Percentiles rank a stretch among this genome's conserved stretches.
Evolutionary conservation across 2,113 vertebrate species (phyloP).

Genomic region (Bothrops jararaca): DNA sequence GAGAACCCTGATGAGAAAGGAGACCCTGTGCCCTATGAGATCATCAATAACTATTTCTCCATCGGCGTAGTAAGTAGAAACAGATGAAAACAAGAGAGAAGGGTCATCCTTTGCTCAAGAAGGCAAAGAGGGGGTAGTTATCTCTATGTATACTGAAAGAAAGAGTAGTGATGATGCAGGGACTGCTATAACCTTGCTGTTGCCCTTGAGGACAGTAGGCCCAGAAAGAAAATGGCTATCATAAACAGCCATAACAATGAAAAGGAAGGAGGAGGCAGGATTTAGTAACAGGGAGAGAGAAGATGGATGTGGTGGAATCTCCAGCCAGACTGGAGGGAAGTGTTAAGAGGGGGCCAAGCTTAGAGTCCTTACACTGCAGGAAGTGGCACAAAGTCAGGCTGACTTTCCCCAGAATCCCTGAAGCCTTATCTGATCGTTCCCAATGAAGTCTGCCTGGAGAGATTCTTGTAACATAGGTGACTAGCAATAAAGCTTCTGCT

Average conservation of each 20-base stretch:
- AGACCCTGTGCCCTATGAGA: constrained; percentile 89
- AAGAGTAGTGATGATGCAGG: not conserved
- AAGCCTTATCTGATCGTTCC: not conserved
- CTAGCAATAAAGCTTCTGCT: not conserved
- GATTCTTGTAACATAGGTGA: not conserved
- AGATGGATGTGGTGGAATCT: not conserved
- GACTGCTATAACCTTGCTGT: not conserved
- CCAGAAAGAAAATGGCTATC: not conserved
- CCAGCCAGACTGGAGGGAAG: not conserved
- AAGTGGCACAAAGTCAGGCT: not conserved
- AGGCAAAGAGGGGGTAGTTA: not conserved
- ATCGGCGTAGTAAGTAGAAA: constrained; percentile 85
- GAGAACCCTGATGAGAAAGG: constrained; percentile 77
- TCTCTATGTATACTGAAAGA: not conserved
- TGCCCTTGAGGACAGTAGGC: not conserved
- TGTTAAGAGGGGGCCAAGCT: not conserved
- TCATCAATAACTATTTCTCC: constrained; percentile 97
- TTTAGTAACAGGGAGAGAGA: too few relatives aligned
- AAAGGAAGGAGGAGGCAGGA: not conserved
- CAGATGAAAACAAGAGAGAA: not conserved
- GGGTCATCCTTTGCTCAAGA: not conserved
- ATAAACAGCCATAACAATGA: not conserved
- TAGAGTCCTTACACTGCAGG: not conserved
- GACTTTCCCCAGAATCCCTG: not conserved
- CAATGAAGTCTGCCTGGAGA: not conserved